Evolutionary conservation across 2,797 vertebrate genomes (phyloP), one percentile per base, ranked within the genome.

Genomic region (Centropyge bicolor): DNA sequence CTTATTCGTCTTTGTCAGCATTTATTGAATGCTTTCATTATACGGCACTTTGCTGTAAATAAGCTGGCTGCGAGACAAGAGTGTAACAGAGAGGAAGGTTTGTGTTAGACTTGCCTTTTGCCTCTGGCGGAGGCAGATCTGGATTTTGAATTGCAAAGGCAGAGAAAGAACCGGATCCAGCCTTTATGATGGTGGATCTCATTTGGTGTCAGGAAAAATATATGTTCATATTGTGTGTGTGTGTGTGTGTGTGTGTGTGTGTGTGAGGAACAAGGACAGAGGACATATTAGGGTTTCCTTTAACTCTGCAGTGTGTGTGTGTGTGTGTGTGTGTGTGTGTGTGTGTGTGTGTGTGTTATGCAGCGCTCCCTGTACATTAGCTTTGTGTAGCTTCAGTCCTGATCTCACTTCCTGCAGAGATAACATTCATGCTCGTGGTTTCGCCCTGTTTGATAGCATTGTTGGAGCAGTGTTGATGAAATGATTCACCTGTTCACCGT

Each of bases 1-100:
- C 76, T 63, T 41, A 27, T 70, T 76, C 62, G 11, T 54, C 62
- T 69, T 62, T 71, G 77, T 86, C 74, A 78, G 63, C 74, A 43
- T 59, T 69, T 83, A 82, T 76, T 75, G 61, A 76, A 83, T 31
- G 75, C 74, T 66, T 36, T 72, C 46, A 86, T 86, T 80, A 74
- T 54, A 13, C 63, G 36, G 72, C 74, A 49, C 73, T 71, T 60
- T 36, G 45, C 49, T 56, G 48, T 55, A 59, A 31, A 31, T 31
- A 31, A 31, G 27, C 27, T 31, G 27, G 27, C 27, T 31, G 4
- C 2, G 27, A 31, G 2, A 31, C 27, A 31, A 31, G 36, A 46
- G 56, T 64, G 77, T 76, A 76, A 82, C 20, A 35, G 69, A 81
- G 74, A 80, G n/a, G 60, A 20, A 68, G 27, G 27, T 61, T 16